A percentile compares a stretch with the other conserved stretches of the same genome.
phyloP scores from a whole-genome alignment of 2,888 invertebrate genomes.

The Odontomyia ornata region DNA sequence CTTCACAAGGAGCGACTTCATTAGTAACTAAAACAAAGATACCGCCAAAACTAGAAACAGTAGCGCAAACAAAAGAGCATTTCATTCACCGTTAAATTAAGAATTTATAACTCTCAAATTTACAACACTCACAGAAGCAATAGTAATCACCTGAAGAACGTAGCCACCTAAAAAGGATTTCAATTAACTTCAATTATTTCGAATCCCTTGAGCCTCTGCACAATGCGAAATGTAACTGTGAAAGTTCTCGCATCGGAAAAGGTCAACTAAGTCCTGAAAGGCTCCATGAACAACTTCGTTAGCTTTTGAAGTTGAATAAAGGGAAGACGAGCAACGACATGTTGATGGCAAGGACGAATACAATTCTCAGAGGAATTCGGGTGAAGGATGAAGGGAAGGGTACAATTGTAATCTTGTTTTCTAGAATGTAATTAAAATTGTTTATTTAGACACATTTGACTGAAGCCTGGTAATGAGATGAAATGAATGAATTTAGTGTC shows the following conservation, averaged over 20 bases:
- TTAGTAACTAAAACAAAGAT: background rate
- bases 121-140: slow-evolving; percentile 4
- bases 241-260: slow-evolving; percentile 24
- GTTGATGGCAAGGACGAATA: background rate
- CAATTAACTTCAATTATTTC: slow-evolving; percentile 33
- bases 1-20: background rate
- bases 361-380: background rate
- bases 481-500: slow-evolving; percentile 9
- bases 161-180: slow-evolving; percentile 29
- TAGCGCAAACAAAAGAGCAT: background rate
- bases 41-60: background rate
- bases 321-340: background rate
- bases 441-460: slow-evolving; percentile 26
- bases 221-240: background rate
- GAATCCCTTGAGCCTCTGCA: background rate
- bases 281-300: slow-evolving; percentile 20
- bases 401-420: slow-evolving; percentile 30
- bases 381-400: background rate
- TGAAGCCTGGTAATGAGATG: slow-evolving; percentile 2
- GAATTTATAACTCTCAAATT: slow-evolving; percentile 14
- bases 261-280: slow-evolving; percentile 13
- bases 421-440: slow-evolving; percentile 34
- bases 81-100: background rate
- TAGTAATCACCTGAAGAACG: slow-evolving; percentile 26
- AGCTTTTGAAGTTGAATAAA: slow-evolving; percentile 8